phyloP scores from a whole-genome alignment of 2,888 invertebrate species.

The Tillus elongatus region DNA sequence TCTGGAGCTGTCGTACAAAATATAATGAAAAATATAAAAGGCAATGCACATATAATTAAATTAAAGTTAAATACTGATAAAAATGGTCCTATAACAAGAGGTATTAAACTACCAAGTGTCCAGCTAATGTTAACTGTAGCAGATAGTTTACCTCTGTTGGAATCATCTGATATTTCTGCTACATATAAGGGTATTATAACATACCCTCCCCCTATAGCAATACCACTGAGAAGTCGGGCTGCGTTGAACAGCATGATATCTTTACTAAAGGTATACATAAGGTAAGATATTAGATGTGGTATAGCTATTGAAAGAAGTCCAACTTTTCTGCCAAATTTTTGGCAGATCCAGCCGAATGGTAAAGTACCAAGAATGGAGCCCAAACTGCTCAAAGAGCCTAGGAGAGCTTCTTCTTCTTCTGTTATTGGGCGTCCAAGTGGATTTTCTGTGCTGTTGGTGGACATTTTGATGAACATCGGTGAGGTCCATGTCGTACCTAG shows the following conservation, averaged over 20 bases:
- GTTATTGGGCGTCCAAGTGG: conserved; percentile 34
- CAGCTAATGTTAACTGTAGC: conserved; percentile 63
- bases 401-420: conserved; percentile 42
- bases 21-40: conserved; percentile 44
- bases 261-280: conserved; percentile 23
- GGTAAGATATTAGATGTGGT: conserved; percentile 24
- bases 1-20: conserved; percentile 66
- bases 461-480: conserved; percentile 28
- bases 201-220: conserved; percentile 62
- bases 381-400: conserved; percentile 43
- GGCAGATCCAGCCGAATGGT: conserved; percentile 56
- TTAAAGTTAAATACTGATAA: conserved; percentile 56
- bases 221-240: conserved; percentile 46
- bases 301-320: conserved; percentile 47
- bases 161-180: conserved; percentile 70
- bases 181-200: conserved; percentile 74
- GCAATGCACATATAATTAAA: conserved; percentile 39
- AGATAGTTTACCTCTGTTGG: conserved; percentile 61
- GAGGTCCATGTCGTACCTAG: conserved; percentile 30
- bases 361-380: conserved; percentile 55
- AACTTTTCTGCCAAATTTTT: conserved; percentile 58
- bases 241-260: conserved; percentile 30
- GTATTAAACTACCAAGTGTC: conserved; percentile 56
- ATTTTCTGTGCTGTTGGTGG: conserved; percentile 28
- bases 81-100: conserved; percentile 62